Evolutionary conservation across 2,888 invertebrate species (phyloP), one percentile per base, ranked within the genome.

Genomic region (Thera obeliscata): DNA sequence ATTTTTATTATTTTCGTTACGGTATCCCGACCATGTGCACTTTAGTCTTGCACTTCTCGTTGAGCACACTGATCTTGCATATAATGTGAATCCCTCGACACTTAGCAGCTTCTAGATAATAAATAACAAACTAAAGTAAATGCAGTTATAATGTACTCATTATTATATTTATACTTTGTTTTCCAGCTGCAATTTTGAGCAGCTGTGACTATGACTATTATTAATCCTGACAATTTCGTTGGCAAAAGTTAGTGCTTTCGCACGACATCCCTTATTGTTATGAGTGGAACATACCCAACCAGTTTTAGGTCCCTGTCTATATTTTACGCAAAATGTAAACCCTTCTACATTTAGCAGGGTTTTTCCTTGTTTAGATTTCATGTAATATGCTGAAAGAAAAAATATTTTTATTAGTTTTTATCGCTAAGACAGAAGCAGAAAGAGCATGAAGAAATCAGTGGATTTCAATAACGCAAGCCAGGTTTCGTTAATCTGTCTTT

Each of bases 271-370:
- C 22, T 66, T 81, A 63, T 74, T 64, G 61, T 80, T 79, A 56
- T 84, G 82, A 0, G 85, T 81, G 0, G 81, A 80, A 59, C 85
- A 78, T 3, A 77, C 73, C 86, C 86, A 86, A 70, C 80, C 74
- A 0, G 67, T 74, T 69, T 75, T 81, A 3, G 22, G 41, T 1
- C 3, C 7, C 58, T 61, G 2, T 0, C 7, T 3, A 3, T 9
- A 5, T 54, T 83, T 76, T 9, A 72, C 64, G 38, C 75, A 80
- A 64, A 80, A 84, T 2, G 77, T 84, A 43, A 75, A 83, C 1
- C 76, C 78, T 35, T 12, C 33, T 7, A 58, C 36, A 58, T 67
- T 46, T 0, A 81, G 69, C 46, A 81, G 57, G 0, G 69, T 70
- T 38, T 74, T 81, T 0, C 81, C 81, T 2, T 75, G 74, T 0